Base-by-base conservation (phyloP, 2,888 invertebrate genomes). In the Molorchus minor region DNA sequence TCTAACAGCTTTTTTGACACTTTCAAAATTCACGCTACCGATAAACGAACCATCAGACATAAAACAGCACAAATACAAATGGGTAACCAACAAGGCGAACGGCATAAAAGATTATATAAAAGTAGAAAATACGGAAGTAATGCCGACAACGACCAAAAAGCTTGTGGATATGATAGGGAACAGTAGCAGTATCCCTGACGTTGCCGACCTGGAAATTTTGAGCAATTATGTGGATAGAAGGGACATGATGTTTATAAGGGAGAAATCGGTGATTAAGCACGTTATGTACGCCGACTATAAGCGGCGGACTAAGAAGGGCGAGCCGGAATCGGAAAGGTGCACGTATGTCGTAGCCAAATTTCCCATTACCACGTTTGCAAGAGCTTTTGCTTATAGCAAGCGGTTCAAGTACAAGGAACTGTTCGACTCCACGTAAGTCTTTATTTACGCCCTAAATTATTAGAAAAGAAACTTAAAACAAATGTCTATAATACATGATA, bases 1-100 rank as follows among this genome's bases (percentile, higher is more conserved):
- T 80, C 82, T 95, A 74, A 94, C 94, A 0, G 94, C 94, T 10
- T 94, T 94, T 75, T 83, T 95, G 47, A 94, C 94, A 0, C 81
- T 93, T 13, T 93, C 93, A 3, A 89, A 90, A 77, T 93, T 94
- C 70, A 93, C 93, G 0, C 82, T 94, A 68, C 91, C 92, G 13
- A 91, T 90, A 43, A 88, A 88, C 68, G 85, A 84, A 30, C 84
- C 91, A 0, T 78, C 85, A 40, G 92, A 93, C 75, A 84, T 94
- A 10, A 88, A 88, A 73, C 64, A 62, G 3, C 87, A 88, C 67
- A 82, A 85, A 45, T 88, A 88, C 67, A 82, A 85, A 44, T 94
- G 94, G 90, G 85, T 91, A 0, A 83, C 90, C 0, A 78, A 85
- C 7, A 84, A 86, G 56, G 93, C 74, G 1, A 86, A 89, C 16